These are phyloP conservation scores for Euplagia quadripunctaria DNA, from an alignment of 2,888 invertebrate genomes.

Conservation along the genomic window DNA sequence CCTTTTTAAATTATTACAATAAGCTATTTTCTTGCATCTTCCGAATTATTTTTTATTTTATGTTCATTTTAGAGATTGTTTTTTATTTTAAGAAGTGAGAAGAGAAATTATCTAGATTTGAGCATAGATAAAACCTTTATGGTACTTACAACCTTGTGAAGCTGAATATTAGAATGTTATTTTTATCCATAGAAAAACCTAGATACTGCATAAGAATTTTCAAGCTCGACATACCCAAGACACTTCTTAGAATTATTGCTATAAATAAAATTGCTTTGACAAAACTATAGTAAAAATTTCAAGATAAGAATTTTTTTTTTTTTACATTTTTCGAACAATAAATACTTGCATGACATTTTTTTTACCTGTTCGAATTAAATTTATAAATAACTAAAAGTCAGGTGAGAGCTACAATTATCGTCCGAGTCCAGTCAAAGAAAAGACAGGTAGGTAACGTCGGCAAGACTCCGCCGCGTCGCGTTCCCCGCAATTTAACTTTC, in stretches of 20 bases:
- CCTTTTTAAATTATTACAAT: too few species aligned
- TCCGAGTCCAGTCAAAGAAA: constrained; percentile 55
- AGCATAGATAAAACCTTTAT: neutral
- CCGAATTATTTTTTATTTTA: neutral
- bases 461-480: constrained; percentile 54
- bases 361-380: constrained; percentile 3
- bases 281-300: neutral
- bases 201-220: neutral
- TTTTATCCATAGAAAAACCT: neutral
- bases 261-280: neutral
- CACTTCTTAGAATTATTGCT: neutral
- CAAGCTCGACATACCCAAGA: neutral
- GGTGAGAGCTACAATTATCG: constrained; percentile 61
- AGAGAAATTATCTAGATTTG: neutral
- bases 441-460: constrained; percentile 45
- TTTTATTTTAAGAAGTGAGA: neutral
- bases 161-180: too few species aligned
- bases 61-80: neutral
- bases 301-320: neutral
- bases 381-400: constrained; percentile 38
- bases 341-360: neutral
- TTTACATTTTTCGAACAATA: neutral
- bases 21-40: too few species aligned
- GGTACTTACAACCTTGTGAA: too few species aligned
- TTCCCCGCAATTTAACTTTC: constrained; percentile 54